Evolutionary conservation across 2,888 invertebrate genomes (phyloP), one percentile per base, ranked within the genome.

Genomic region (Lathronympha strigana): DNA sequence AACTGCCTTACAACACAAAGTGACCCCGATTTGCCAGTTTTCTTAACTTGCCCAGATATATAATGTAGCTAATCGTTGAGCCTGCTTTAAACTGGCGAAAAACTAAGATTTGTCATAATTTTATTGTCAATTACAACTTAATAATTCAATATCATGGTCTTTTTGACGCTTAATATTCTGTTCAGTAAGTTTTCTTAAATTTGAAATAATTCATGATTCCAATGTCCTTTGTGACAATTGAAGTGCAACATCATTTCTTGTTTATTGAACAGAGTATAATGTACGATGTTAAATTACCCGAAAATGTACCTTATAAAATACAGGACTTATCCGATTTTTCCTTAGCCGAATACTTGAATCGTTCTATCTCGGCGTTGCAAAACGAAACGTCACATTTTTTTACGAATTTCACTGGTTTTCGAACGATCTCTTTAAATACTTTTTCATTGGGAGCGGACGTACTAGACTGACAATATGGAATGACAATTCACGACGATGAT

Each of bases 251-350:
- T 45, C 13, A 45, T 21, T 21, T 13, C 1, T 21, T 13, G 11
- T 11, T 40, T 40, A 55, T 40, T 55, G 54, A 55, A 17, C 54
- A 40, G 54, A 53, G 15, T 54, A 23, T 54, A n/a, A 38, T 54
- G 38, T 19, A 15, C 4, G 19, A 28, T 55, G 55, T 43, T 38
- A 43, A 55, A 55, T 19, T 28, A 40, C 55, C 55, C 28, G 40
- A 28, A 55, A 19, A 28, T 43, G 55, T 55, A 55, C 53, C 38
- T 54, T 54, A 36, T 54, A 17, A 49, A n/a, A 17, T 17, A 55
- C 54, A 25, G 40, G 54, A 25, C 5, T 40, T 11, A 61, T 47
- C 38, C 57, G 64, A 66, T 66, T 33, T 36, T 36, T 33, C 21
- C 25, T 40, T 28, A 40, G 51, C 51, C 31, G 51, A 19, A 55